Conservation (phyloP, 1,140 invertebrate species). For the Drosophila repleta region DNA sequence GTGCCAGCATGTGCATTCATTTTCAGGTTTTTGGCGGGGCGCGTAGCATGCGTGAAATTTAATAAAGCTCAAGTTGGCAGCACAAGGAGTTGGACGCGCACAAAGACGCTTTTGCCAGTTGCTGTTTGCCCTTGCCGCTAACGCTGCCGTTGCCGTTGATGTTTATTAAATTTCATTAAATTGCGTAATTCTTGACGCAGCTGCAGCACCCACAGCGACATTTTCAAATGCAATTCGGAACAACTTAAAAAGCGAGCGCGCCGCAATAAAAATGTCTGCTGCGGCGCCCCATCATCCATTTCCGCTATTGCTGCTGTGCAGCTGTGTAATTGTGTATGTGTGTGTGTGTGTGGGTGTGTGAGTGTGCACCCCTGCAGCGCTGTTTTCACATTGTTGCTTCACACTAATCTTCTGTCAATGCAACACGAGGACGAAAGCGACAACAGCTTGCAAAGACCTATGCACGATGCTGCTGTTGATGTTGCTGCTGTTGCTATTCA, state of each 20-base stretch:
- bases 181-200: constrained; percentile 71
- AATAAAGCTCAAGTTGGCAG: constrained; percentile 70
- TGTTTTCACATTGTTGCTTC: constrained; percentile 82
- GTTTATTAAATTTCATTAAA: constrained; percentile 81
- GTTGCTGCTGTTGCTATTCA: constrained; percentile 24
- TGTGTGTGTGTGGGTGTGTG: constrained; percentile 27
- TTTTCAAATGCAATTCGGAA: constrained; percentile 78
- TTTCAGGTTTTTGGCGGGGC: constrained; percentile 68
- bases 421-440: constrained; percentile 76
- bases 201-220: constrained; percentile 46
- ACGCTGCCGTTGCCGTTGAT: constrained; percentile 75
- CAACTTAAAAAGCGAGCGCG: constrained; percentile 78
- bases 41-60: constrained; percentile 77
- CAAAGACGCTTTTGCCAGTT: constrained; percentile 55
- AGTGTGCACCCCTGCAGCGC: constrained; percentile 60
- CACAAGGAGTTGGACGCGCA: constrained; percentile 9
- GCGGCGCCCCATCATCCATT: constrained; percentile 59
- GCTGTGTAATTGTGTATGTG: constrained; percentile 12
- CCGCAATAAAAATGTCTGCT: constrained; percentile 78
- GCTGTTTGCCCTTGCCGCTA: too few species aligned
- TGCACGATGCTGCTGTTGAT: not conserved
- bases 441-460: constrained; percentile 71
- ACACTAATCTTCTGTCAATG: constrained; percentile 81
- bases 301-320: constrained; percentile 37
- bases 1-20: constrained; percentile 64